phyloP scores from a whole-genome alignment of 2,888 invertebrate genomes.

The Melitaea athalia region DNA sequence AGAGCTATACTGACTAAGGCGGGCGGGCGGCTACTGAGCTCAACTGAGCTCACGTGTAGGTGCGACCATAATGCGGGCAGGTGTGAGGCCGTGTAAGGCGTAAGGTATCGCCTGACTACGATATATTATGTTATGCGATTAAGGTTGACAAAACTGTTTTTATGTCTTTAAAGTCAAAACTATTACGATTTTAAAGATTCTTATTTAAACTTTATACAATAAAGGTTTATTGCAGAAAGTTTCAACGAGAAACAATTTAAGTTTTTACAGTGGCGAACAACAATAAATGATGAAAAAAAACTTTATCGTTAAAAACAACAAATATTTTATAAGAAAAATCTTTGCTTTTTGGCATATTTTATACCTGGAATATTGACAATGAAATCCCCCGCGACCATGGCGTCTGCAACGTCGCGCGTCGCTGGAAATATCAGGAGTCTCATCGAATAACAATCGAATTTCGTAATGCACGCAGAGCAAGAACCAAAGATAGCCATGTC shows the following conservation, averaged over 20 bases:
- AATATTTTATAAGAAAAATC: too few species aligned
- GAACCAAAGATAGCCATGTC: too few species aligned
- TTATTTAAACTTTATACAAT: constrained; percentile 1
- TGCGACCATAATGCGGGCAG: constrained; percentile 12
- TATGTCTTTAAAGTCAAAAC: constrained; percentile 1
- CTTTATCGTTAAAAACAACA: too few species aligned
- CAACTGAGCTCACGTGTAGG: constrained; percentile 6
- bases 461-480: too few species aligned
- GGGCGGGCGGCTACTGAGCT: constrained; percentile 18
- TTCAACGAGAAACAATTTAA: not conserved
- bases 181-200: constrained; percentile 7
- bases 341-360: too few species aligned
- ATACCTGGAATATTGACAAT: too few species aligned
- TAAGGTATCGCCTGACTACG: constrained; percentile 7
- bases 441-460: too few species aligned
- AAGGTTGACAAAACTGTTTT: constrained; percentile 2
- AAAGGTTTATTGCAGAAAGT: not conserved
- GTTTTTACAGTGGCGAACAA: not conserved
- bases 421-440: too few species aligned
- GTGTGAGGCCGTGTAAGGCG: constrained; percentile 24
- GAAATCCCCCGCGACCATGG: too few species aligned
- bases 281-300: too few species aligned
- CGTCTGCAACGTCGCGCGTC: too few species aligned
- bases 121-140: constrained; percentile 3
- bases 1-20: not conserved